Conservation (phyloP, 92 coral and sea anemone species). For the Heliopora coerulea region DNA sequence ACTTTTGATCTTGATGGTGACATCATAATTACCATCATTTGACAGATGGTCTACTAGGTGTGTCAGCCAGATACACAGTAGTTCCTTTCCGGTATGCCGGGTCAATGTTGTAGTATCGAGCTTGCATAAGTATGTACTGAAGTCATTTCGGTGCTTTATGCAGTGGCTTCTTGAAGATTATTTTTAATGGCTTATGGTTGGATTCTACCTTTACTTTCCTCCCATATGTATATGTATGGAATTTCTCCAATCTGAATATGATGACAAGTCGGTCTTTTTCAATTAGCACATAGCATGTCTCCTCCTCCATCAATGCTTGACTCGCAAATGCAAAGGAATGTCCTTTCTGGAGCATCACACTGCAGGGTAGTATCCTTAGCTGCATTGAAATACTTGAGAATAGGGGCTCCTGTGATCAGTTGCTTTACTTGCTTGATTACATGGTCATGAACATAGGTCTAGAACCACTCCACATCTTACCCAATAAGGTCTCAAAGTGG, state of each 20-base stretch:
- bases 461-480: constrained; percentile 34
- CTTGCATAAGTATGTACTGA: constrained; percentile 3
- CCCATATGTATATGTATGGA: constrained; percentile 1
- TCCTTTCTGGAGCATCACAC: constrained; percentile 45
- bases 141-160: constrained; percentile 16
- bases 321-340: constrained; percentile 4
- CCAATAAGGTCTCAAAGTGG: constrained; percentile 13
- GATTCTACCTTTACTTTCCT: constrained; percentile 12
- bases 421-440: constrained; percentile 16
- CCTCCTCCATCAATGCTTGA: neutral
- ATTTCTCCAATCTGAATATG: no score
- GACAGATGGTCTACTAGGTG: no score
- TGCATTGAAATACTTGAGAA: constrained; percentile 29
- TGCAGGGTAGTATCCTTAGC: constrained; percentile 8
- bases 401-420: constrained; percentile 30
- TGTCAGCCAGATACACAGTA: no score
- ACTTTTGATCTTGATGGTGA: no score
- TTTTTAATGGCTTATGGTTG: neutral
- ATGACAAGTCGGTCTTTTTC: no score
- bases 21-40: no score
- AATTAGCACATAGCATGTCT: neutral
- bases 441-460: constrained; percentile 17
- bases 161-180: neutral
- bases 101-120: constrained; percentile 33
- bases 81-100: constrained; percentile 10